A percentile compares a stretch with the other conserved stretches of the same genome.
phyloP scores from a whole-genome alignment of 2,888 invertebrate genomes.

The Diaprepes abbreviatus region DNA sequence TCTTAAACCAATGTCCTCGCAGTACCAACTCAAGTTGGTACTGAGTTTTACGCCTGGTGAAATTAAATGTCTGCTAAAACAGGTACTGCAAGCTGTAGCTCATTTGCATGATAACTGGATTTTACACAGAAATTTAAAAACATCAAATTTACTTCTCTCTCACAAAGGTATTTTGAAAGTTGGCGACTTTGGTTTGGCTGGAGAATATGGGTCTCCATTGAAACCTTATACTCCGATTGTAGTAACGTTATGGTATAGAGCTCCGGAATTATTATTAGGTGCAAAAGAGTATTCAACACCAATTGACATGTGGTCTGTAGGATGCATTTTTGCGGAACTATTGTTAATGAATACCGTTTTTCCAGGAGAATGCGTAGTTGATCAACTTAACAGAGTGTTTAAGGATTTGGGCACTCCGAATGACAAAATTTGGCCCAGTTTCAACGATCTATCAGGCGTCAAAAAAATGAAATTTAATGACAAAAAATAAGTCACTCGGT shows the following conservation, averaged over 20 bases:
- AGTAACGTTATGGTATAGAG: slow-evolving; percentile 98
- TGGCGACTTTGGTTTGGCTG: slow-evolving; percentile 95
- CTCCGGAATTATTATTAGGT: slow-evolving; percentile 94
- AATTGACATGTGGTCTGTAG: slow-evolving; percentile 97
- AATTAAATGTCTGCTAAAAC: slow-evolving; percentile 95
- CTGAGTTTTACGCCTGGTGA: slow-evolving; percentile 81
- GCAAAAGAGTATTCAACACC: slow-evolving; percentile 85
- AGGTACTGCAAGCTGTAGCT: slow-evolving; percentile 86
- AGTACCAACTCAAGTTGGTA: too few relatives aligned
- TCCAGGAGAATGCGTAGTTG: slow-evolving; percentile 96
- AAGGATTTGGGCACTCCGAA: slow-evolving; percentile 94
- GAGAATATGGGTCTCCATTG: slow-evolving; percentile 98
- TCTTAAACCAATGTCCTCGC: too few relatives aligned
- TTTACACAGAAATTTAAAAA: slow-evolving; percentile 94
- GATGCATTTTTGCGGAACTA: slow-evolving; percentile 98
- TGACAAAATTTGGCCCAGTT: slow-evolving; percentile 96
- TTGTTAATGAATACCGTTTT: slow-evolving; percentile 95
- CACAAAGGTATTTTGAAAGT: slow-evolving; percentile 79
- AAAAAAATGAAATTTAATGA: slow-evolving; percentile 95
- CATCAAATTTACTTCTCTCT: slow-evolving; percentile 95
- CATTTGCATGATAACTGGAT: slow-evolving; percentile 99
- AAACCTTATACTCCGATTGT: slow-evolving; percentile 97
- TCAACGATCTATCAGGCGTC: slow-evolving; percentile 89
- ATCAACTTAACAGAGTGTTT: slow-evolving; percentile 84
- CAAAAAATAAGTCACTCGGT: too few relatives aligned